Base-by-base conservation (phyloP, 2,888 invertebrate species). In the Ceraclea dissimilis region DNA sequence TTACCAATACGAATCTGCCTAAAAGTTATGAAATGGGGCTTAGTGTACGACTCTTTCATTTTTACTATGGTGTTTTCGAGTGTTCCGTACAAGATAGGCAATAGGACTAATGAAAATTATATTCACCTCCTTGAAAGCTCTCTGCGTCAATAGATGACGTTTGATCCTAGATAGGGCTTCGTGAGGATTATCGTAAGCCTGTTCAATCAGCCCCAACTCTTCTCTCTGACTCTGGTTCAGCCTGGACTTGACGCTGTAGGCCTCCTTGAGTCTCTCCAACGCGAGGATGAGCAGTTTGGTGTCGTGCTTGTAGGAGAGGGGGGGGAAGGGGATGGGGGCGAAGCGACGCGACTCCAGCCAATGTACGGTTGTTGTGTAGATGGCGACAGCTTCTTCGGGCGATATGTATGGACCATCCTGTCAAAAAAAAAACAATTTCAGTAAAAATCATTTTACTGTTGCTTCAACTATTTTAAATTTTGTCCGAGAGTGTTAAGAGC, bases 181-280 rank as follows among this genome's bases (percentile, higher is more conserved):
- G 69, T 99, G 99, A 21, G 99, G 99, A 76, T 99, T 99, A 70
- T 99, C 99, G 67, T 99, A 99, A 0, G 99, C 99, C 74, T 99
- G 99, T 71, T 99, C 99, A 64, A 99, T 99, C 48, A 99, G 79
- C 5, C 99, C 99, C 63, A 99, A 74, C 71, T 99, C 99, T 71
- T 99, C 99, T 64, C 99, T 81, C 73, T 99, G 99, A 66, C 96
- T 97, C 74, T 99, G 99, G 74, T 99, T 99, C 60, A 99, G 75
- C 26, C 99, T 79, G 0, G 95, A 96, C 70, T 98, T 98, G 0
- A 98, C 97, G 69, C 96, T 92, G 79, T 98, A 98, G 0, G 98
- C 97, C 74, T 98, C 98, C 70, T 98, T 98, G 48, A 98, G 76
- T 52, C 99, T 78, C 73, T 99, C 99, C 65, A 99, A 72, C 0